phyloP scores from a whole-genome alignment of 2,113 vertebrate genomes.

The Alectura lathami region DNA sequence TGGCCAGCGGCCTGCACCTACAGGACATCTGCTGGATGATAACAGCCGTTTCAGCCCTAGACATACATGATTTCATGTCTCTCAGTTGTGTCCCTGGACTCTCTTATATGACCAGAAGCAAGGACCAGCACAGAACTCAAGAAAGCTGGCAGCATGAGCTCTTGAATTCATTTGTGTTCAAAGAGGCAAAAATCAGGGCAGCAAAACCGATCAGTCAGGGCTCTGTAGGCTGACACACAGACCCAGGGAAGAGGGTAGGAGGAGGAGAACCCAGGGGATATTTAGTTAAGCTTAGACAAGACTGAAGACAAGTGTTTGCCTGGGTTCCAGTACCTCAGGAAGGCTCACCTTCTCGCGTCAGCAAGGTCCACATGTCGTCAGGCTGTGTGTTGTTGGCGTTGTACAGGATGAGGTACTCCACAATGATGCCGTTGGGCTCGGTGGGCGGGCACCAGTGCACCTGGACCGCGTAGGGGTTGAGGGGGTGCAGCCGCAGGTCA shows the following conservation, averaged over 20 bases:
- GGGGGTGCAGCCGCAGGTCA: constrained; percentile 86
- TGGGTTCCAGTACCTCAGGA: neutral
- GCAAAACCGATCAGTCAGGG: neutral
- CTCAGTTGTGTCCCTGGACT: neutral
- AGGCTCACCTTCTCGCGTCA: constrained; percentile 87
- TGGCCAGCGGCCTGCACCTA: neutral
- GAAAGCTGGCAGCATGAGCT: neutral
- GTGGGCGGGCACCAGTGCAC: constrained; percentile 93
- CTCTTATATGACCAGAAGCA: neutral
- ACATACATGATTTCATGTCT: neutral
- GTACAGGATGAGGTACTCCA: constrained; percentile 90
- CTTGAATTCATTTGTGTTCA: neutral
- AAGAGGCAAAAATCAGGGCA: neutral
- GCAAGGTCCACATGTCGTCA: constrained; percentile 88
- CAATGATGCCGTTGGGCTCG: constrained; percentile 92
- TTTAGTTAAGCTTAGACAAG: neutral
- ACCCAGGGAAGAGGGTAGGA: neutral
- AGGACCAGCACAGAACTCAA: neutral
- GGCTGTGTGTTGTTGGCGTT: constrained; percentile 87
- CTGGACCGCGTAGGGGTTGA: constrained; percentile 88
- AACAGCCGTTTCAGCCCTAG: neutral
- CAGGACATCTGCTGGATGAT: neutral
- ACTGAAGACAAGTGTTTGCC: neutral
- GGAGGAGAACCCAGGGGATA: neutral
- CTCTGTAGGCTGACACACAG: neutral